A percentile compares a stretch with the other conserved stretches of the same genome.
phyloP scores from a whole-genome alignment of 1,140 invertebrate species.

The Lasaia peninsularis region DNA sequence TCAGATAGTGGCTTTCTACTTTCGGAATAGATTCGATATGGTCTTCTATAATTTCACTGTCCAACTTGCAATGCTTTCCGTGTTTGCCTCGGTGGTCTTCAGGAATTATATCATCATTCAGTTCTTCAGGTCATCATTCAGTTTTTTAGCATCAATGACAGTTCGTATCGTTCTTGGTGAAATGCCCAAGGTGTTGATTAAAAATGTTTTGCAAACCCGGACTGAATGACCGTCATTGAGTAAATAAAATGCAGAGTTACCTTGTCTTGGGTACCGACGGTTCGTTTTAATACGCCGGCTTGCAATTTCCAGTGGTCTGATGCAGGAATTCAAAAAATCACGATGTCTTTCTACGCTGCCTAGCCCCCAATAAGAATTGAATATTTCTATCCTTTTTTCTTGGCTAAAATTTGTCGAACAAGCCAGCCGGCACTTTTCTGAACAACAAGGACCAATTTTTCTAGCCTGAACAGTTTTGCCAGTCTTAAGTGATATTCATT shows the following conservation, averaged over 20 bases:
- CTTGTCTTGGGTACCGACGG: constrained; percentile 18
- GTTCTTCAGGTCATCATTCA: constrained; percentile 14
- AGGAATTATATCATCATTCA: constrained; percentile 14
- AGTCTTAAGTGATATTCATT: constrained; percentile 16
- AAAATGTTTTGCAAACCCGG: constrained; percentile 20
- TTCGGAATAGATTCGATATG: constrained; percentile 48
- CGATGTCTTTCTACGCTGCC: constrained; percentile 17
- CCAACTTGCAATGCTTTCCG: constrained; percentile 38
- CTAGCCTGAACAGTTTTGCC: constrained; percentile 22
- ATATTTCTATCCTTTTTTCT: constrained; percentile 21
- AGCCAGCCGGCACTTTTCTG: constrained; percentile 16
- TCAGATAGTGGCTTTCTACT: constrained; percentile 47
- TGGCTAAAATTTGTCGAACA: constrained; percentile 18
- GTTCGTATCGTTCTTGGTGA: constrained; percentile 24
- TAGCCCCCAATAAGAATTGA: constrained; percentile 20
- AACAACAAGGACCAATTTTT: constrained; percentile 18
- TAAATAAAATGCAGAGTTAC: constrained; percentile 21
- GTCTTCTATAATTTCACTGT: constrained; percentile 33
- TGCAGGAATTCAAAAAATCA: constrained; percentile 19
- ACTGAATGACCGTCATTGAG: constrained; percentile 17
- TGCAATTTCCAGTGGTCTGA: constrained; percentile 18
- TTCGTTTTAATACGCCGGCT: constrained; percentile 17
- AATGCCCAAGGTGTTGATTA: constrained; percentile 28
- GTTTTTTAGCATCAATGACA: constrained; percentile 25
- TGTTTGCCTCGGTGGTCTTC: constrained; percentile 36